phyloP scores from a whole-genome alignment of 1,140 invertebrate genomes.

The Steinernema feltiae region DNA sequence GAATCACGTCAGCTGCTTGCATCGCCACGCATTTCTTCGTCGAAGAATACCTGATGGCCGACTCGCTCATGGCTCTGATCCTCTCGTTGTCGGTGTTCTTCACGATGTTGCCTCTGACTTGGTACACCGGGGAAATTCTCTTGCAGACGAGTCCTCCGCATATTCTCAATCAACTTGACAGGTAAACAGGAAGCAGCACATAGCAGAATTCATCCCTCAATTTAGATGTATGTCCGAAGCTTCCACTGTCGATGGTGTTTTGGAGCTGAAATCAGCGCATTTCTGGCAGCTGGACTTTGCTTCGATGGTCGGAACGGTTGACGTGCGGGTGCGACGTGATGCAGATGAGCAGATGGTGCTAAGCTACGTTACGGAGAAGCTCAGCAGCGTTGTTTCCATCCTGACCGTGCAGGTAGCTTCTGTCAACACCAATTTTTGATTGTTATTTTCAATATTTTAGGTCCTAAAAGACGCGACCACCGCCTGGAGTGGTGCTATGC shows the following conservation, averaged over 20 bases:
- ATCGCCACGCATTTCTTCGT: conserved; percentile 43
- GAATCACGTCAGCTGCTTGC: conserved; percentile 34
- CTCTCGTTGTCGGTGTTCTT: conserved; percentile 51
- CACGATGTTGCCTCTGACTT: conserved; percentile 53
- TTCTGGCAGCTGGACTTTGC: conserved; percentile 71
- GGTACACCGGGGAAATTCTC: conserved; percentile 54
- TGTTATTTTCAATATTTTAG: conserved; percentile 12
- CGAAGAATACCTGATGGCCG: conserved; percentile 25
- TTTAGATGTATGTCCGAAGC: conserved; percentile 65
- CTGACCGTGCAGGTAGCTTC: conserved; percentile 64
- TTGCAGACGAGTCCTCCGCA: conserved; percentile 54
- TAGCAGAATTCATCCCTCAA: conserved; percentile 9
- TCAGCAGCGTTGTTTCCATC: conserved; percentile 63
- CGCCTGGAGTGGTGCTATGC: neutral
- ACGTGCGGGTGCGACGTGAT: conserved; percentile 66
- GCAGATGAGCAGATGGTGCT: conserved; percentile 68
- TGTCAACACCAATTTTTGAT: neutral
- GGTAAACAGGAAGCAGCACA: conserved; percentile 34
- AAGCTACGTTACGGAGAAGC: conserved; percentile 64
- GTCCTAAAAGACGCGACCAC: conserved; percentile 30
- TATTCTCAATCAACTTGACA: conserved; percentile 54
- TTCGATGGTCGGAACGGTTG: conserved; percentile 63
- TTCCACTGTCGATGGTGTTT: conserved; percentile 67
- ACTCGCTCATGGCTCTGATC: conserved; percentile 21
- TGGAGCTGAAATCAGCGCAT: conserved; percentile 68